Base-by-base conservation (phyloP, 2,113 vertebrate genomes). In the Ameiurus melas region DNA sequence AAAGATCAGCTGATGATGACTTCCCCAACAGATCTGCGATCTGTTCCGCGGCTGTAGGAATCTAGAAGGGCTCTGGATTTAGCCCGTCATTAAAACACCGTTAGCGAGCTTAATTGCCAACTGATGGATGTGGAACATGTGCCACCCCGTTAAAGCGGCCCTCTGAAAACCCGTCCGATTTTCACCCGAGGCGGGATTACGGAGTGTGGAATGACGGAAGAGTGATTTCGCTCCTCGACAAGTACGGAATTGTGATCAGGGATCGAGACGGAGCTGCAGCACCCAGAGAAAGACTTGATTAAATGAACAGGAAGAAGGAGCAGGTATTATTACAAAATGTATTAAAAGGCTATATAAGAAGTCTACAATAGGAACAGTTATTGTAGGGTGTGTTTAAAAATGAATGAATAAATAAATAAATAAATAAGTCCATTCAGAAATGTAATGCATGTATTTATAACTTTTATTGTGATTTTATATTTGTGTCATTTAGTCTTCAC, bases 111-210 rank as follows among this genome's bases (percentile, higher is more conserved):
- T 47, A 25, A 51, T 57, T 66, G 68, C 51, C 19, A 5, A 55
- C 30, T 77, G 85, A 80, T 81, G 77, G n/a, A 86, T 86, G 60
- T 86, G 85, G 85, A 86, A 86, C 68, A 66, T 68, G 33, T 81
- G 85, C 43, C 75, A 68, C 77, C 43, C 81, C 75, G 73, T 64
- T 77, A 86, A 79, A 79, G 22, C 85, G 25, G n/a, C 43, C 19
- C 33, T 86, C 53, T 80, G 58, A 64, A 86, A 20, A 25, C 16
- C 19, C 27, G 51, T 58, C 73, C 51, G 47, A 33, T 39, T 78
- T 62, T 64, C 30, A 57, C 57, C 36, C 8, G 58, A 78, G 73
- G 71, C 64, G 73, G 57, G 36, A 78, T 78, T 77, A 51, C 20
- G 19, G 25, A 53, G 62, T 70, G 51, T 68, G 43, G 53, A 75